Evolutionary conservation across 2,797 vertebrate genomes (phyloP).

Genomic region (Lemur catta): DNA sequence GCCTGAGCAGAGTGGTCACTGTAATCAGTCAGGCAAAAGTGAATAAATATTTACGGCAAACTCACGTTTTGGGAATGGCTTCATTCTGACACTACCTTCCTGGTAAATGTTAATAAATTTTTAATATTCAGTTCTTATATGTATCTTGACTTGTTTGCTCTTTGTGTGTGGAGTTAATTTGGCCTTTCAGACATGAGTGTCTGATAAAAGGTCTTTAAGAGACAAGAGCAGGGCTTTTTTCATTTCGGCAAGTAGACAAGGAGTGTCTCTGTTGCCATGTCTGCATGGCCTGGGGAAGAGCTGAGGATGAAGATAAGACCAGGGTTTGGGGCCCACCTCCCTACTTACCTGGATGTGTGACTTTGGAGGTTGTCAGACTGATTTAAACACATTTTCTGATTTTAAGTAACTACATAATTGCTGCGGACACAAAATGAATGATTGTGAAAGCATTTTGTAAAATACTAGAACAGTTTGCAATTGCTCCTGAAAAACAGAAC

Average conservation of each 20-base stretch:
- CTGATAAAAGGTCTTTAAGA: neutral
- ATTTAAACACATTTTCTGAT: neutral
- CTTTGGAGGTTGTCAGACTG: neutral
- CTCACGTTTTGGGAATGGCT: constrained; percentile 54
- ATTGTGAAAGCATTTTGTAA: neutral
- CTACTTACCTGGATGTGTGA: neutral
- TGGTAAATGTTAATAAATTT: constrained; percentile 75
- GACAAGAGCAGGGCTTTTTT: neutral
- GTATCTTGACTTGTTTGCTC: constrained; percentile 37
- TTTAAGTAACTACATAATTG: neutral
- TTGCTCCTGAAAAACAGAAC: neutral
- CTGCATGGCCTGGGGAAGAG: accelerated
- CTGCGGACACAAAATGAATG: neutral
- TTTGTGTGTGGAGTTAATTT: neutral
- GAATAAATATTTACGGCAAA: constrained; percentile 62
- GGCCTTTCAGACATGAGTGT: neutral
- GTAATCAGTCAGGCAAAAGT: constrained; percentile 33
- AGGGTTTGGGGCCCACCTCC: neutral
- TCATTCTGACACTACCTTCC: constrained; percentile 64
- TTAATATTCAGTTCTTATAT: constrained; percentile 67
- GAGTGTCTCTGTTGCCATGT: no score
- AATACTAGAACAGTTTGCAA: neutral
- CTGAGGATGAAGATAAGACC: neutral
- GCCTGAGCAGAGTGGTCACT: constrained; percentile 47
- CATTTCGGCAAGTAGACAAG: neutral